Base-by-base conservation (phyloP, 2,113 vertebrate species). In the Esox niger region DNA sequence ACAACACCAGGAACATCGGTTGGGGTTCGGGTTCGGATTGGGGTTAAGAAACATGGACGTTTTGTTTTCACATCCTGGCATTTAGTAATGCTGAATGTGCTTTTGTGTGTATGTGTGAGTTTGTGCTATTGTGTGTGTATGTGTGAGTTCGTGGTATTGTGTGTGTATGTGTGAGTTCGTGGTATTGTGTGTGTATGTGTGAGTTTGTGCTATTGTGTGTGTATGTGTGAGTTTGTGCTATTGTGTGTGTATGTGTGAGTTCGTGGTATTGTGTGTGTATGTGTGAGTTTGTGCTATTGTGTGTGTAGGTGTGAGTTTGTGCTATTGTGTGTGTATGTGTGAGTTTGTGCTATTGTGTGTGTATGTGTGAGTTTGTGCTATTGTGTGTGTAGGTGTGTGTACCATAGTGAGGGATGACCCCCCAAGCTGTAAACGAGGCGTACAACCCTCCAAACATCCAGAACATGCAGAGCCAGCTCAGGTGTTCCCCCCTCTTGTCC, bases 331-430 rank as follows among this genome's bases (percentile, higher is more conserved):
- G 25, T 29, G n/a, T 38, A 54, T 26, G 60, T 57, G n/a, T 38
- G n/a, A n/a, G n/a, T n/a, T 5, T 25, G 33, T 23, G n/a, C n/a
- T n/a, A n/a, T n/a, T 58, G 49, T 56, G 31, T 62, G n/a, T 62
- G 60, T 62, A 32, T 38, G 15, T 62, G 32, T 35, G 21, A 46
- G 33, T 27, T 21, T 46, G 33, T 63, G 35, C 46, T 33, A 46
- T n/a, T 62, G 32, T 62, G 30, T 46, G 35, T 62, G 33, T 63
- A 9, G 23, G 62, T 63, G 62, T 63, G 62, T 43, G 93, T 92
- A 98, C 97, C 97, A 0, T 99, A 99, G 81, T 97, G 96, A 6
- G 97, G 97, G 76, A 99, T 98, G 88, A 99, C 97, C 80, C 93
- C 96, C 97, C 97, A 99, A 77, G 97, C 97, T 62, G 93, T 95